Evolutionary conservation across 2,113 vertebrate genomes (phyloP).

Genomic region (Oncorhynchus nerka): DNA sequence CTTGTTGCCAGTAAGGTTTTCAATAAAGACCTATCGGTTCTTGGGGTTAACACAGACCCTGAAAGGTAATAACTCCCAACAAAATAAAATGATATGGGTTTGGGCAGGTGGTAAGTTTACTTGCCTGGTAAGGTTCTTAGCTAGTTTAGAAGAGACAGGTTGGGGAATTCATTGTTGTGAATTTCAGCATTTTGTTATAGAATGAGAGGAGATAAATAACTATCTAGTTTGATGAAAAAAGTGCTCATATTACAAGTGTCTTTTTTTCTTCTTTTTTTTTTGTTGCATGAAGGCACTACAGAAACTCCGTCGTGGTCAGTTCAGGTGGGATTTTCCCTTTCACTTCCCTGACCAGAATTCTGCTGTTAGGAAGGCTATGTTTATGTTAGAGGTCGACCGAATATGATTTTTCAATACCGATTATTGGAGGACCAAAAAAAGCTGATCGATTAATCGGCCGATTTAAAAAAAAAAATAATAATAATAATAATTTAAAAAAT

Average conservation of each 20-base stretch:
- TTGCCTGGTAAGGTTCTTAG: too few relatives aligned
- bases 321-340: constrained; percentile 84
- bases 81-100: not conserved
- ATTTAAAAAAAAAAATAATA: too few relatives aligned
- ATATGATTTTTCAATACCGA: too few relatives aligned
- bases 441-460: too few relatives aligned
- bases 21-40: constrained; percentile 90
- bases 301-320: constrained; percentile 90
- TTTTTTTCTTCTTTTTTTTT: constrained; percentile 1
- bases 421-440: too few relatives aligned
- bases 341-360: too few relatives aligned
- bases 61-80: constrained; percentile 81
- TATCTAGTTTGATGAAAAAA: not conserved
- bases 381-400: not conserved
- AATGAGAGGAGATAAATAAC: not conserved
- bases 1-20: constrained; percentile 96
- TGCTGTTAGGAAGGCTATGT: not conserved
- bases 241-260: not conserved
- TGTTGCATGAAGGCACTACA: constrained; percentile 75
- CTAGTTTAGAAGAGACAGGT: too few relatives aligned
- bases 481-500: too few relatives aligned
- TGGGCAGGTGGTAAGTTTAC: too few relatives aligned
- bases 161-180: too few relatives aligned
- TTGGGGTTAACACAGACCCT: constrained; percentile 96
- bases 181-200: not conserved